Evolutionary conservation across 2,113 vertebrate genomes (phyloP).

Genomic region (Sclerurus mexicanus): DNA sequence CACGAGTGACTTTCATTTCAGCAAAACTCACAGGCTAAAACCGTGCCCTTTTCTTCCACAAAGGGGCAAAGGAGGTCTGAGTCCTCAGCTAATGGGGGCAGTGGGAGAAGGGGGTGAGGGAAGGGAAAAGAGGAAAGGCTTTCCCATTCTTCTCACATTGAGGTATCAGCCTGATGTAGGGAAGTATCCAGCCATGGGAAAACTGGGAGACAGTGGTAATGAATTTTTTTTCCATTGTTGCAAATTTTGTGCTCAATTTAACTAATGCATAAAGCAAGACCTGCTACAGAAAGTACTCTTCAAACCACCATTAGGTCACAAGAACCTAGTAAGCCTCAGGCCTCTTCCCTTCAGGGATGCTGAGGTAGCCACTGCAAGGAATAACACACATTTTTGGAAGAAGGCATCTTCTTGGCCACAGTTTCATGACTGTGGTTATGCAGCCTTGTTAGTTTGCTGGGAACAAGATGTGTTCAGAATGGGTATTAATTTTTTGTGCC

Average conservation of each 20-base stretch:
- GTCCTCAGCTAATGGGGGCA: not conserved
- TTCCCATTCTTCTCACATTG: not conserved
- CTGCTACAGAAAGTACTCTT: not conserved
- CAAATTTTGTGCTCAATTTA: not conserved
- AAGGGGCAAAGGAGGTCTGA: not conserved
- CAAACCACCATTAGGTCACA: not conserved
- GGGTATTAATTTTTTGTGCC: not conserved
- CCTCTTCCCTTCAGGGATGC: not conserved
- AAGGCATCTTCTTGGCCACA: not conserved
- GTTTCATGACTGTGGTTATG: not conserved
- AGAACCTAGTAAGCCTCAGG: not conserved
- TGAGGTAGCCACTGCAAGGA: not conserved
- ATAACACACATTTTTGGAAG: not conserved
- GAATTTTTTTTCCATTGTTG: not conserved
- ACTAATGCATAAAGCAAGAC: not conserved
- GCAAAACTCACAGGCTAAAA: not conserved
- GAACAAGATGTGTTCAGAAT: not conserved
- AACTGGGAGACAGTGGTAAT: not conserved
- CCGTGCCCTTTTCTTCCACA: not conserved
- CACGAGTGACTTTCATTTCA: not conserved
- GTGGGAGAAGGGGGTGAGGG: fast-evolving
- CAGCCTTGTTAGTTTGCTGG: not conserved
- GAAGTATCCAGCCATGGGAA: not conserved
- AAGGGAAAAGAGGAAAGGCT: not conserved
- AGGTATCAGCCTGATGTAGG: not conserved